These are phyloP conservation scores for Chloroceryle aenea DNA, from an alignment of 2,113 vertebrate species.

Conservation along the genomic window DNA sequence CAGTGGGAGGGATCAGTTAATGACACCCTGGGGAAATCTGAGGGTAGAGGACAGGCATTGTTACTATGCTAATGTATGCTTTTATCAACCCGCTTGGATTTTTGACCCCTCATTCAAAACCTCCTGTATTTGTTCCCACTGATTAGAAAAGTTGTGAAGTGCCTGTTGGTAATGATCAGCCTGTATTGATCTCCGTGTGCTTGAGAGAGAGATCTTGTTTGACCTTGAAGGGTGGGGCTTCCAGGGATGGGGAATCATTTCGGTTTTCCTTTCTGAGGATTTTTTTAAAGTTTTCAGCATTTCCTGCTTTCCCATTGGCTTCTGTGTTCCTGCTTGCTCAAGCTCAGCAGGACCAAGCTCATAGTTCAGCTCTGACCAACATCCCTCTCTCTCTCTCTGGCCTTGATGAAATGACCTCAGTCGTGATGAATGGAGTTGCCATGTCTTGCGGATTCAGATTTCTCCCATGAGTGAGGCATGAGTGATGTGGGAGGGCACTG, in stretches of 20 bases:
- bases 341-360: background rate
- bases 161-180: fast-evolving
- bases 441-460: background rate
- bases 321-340: background rate
- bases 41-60: background rate
- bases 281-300: background rate
- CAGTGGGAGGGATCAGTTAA: fast-evolving
- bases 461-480: background rate
- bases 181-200: background rate
- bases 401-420: background rate
- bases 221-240: background rate
- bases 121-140: background rate
- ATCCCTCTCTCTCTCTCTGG: background rate
- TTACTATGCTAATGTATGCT: background rate
- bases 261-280: background rate
- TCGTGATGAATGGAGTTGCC: background rate
- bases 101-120: background rate
- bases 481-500: background rate
- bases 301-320: background rate
- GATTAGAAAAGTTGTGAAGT: background rate
- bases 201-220: background rate
- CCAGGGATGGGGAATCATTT: background rate
- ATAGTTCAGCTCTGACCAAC: background rate
- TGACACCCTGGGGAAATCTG: background rate
- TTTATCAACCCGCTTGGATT: background rate